Conservation (phyloP, 1,140 invertebrate genomes). For the Brachionus sp. region DNA sequence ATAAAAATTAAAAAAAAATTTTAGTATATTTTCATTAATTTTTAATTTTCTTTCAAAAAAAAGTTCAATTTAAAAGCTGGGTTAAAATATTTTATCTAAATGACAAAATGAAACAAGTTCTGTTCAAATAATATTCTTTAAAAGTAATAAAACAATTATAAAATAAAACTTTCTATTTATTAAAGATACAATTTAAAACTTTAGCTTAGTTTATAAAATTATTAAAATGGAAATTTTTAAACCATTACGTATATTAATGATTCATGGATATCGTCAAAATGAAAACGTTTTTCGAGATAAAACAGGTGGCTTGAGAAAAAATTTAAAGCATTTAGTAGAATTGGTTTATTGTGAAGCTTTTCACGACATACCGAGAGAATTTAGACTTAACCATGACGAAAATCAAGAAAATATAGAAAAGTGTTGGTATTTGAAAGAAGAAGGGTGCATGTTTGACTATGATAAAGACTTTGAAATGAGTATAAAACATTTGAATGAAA, state of each 20-base stretch:
- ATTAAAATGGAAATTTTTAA: not conserved
- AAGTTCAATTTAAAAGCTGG: too few species aligned
- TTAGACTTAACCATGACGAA: not conserved
- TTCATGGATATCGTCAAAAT: slow-evolving; percentile 46
- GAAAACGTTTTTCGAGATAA: slow-evolving; percentile 9
- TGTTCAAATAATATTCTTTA: too few species aligned
- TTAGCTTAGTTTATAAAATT: not conserved
- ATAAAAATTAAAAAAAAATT: too few species aligned
- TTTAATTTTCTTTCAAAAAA: too few species aligned
- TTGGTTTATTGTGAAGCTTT: slow-evolving; percentile 38
- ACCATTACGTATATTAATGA: not conserved
- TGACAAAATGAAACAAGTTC: too few species aligned
- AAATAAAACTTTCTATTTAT: not conserved
- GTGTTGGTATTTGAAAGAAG: slow-evolving; percentile 14
- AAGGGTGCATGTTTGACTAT: not conserved
- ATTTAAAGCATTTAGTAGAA: slow-evolving; percentile 11
- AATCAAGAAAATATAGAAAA: slow-evolving; percentile 9
- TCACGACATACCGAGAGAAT: slow-evolving; percentile 8
- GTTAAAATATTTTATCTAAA: too few species aligned
- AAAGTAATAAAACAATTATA: too few species aligned
- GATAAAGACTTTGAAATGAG: slow-evolving; percentile 13
- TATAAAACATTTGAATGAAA: not conserved
- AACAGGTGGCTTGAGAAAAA: slow-evolving; percentile 39
- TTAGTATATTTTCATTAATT: too few species aligned
- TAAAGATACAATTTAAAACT: not conserved